A percentile compares a stretch with the other conserved stretches of the same genome.
Evolutionary conservation across 2,888 invertebrate species (phyloP).

Genomic region (Phymatocera aterrima): DNA sequence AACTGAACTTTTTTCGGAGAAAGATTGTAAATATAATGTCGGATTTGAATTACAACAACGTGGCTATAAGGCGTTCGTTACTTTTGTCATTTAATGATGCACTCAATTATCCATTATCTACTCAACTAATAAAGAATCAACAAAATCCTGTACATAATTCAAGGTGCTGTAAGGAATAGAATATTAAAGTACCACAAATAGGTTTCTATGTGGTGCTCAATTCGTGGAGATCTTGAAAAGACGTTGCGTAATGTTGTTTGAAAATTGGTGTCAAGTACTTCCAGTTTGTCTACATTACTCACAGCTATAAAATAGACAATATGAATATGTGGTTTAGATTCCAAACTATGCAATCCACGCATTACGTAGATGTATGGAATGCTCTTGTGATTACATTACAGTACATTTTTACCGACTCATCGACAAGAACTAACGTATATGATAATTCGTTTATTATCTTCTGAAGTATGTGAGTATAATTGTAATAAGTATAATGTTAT

Average conservation of each 20-base stretch:
- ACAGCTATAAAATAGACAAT: constrained; percentile 10
- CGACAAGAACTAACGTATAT: constrained; percentile 19
- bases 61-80: background rate
- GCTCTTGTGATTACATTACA: background rate
- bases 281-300: background rate
- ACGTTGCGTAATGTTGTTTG: background rate
- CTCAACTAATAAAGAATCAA: too few relatives aligned
- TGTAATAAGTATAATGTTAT: background rate
- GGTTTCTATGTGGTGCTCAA: background rate
- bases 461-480: background rate
- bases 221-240: background rate
- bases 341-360: background rate
- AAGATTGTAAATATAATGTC: too few relatives aligned
- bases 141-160: background rate
- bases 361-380: background rate
- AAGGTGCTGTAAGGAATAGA: background rate
- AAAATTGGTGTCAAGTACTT: background rate
- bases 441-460: background rate
- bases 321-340: background rate
- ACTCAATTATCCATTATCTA: too few relatives aligned
- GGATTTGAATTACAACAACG: too few relatives aligned
- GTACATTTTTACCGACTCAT: background rate
- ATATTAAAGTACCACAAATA: background rate
- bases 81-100: too few relatives aligned
- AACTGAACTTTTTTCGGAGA: too few relatives aligned